Evolutionary conservation across 2,797 vertebrate genomes (phyloP).

Genomic region (Chaunax sp.): DNA sequence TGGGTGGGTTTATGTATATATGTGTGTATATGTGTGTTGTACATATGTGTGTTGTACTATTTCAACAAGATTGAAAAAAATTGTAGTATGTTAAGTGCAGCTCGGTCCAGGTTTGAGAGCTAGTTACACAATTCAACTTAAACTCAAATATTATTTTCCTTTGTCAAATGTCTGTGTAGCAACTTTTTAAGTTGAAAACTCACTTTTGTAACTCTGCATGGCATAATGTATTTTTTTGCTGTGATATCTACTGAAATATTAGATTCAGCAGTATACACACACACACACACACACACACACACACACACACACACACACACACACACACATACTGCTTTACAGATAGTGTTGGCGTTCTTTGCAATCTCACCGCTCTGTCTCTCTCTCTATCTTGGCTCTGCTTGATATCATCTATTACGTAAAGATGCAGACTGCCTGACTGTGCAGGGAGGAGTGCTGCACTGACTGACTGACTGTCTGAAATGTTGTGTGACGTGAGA

Average conservation of each 20-base stretch:
- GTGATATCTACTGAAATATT: constrained; percentile 20
- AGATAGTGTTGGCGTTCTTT: constrained; percentile 33
- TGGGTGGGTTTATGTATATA: no score
- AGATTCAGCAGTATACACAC: no score
- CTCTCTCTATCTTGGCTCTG: constrained; percentile 33
- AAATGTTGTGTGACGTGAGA: constrained; percentile 63
- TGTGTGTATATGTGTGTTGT: constrained; percentile 11
- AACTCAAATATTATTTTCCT: constrained; percentile 25
- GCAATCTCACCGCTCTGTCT: constrained; percentile 9
- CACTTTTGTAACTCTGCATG: constrained; percentile 25
- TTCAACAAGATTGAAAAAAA: constrained; percentile 1
- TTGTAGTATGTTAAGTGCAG: constrained; percentile 25
- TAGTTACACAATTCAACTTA: constrained; percentile 40
- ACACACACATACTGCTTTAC: no score
- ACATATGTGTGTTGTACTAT: constrained; percentile 1
- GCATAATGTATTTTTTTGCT: constrained; percentile 19
- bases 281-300: no score
- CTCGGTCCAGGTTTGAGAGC: constrained; percentile 29
- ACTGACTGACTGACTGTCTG: constrained; percentile 54
- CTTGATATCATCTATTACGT: constrained; percentile 63
- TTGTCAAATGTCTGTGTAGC: constrained; percentile 54
- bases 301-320: no score
- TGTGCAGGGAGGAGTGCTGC: constrained; percentile 23
- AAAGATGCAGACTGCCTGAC: constrained; percentile 52
- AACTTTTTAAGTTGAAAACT: constrained; percentile 40